Evolutionary conservation across 2,888 invertebrate genomes (phyloP).

Genomic region (Elegia similella): DNA sequence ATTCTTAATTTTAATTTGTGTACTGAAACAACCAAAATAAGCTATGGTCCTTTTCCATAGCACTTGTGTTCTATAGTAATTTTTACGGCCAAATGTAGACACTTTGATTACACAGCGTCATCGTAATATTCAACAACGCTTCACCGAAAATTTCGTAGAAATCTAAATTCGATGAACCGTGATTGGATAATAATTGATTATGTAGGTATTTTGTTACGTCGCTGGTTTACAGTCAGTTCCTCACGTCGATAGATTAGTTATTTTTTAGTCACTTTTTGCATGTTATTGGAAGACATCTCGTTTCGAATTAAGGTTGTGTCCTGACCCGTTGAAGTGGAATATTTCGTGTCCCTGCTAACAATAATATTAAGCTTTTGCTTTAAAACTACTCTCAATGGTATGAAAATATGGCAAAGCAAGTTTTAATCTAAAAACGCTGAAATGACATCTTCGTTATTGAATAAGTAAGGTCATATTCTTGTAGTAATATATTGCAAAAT

Average conservation of each 20-base stretch:
- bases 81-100: constrained; percentile 54
- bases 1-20: constrained; percentile 54
- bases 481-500: too few species aligned
- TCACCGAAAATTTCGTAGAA: too few species aligned
- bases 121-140: too few species aligned
- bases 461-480: too few species aligned
- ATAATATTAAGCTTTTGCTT: constrained; percentile 9
- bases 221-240: constrained; percentile 37
- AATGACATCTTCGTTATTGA: too few species aligned
- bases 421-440: background rate
- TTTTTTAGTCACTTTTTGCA: constrained; percentile 33
- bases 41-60: constrained; percentile 27
- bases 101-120: constrained; percentile 24
- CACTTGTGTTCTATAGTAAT: constrained; percentile 44
- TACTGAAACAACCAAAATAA: constrained; percentile 35
- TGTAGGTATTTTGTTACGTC: too few species aligned
- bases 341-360: constrained; percentile 15
- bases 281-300: constrained; percentile 14
- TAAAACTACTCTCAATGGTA: background rate
- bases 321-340: background rate
- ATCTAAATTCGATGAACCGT: too few species aligned
- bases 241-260: constrained; percentile 36
- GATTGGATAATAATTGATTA: too few species aligned
- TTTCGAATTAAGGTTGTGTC: background rate
- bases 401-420: background rate